Base-by-base conservation (phyloP, 2,888 invertebrate species). In the Caenorhabditis virilis region DNA sequence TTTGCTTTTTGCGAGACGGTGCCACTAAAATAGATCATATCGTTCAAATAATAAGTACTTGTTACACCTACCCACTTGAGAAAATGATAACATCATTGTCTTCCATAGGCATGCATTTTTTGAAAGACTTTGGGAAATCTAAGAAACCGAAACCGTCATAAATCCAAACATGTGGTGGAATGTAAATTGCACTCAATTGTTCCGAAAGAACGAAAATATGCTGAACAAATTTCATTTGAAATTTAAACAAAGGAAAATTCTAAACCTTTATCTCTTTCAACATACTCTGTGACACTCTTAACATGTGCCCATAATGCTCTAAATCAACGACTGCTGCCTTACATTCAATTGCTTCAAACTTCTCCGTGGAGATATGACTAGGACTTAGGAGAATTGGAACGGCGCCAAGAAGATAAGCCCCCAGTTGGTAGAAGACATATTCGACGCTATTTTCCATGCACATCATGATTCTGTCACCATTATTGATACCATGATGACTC, bases 371-470 rank as follows among this genome's bases (percentile, higher is more conserved):
- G 20, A 66, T 38, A 41, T 69, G 65, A 18, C 59, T 57, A 0
- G 72, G 72, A 54, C 57, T 67, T 1, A 72, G 33, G 15, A 72
- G 42, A 5, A 72, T 51, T 15, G 72, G 72, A 25, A 63, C 38
- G 1, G 68, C 72, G 2, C 66, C 63, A 3, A 72, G 18, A n/a
- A 60, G 39, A 39, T 57, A 60, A 6, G 41, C 43, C 6, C 59
- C 72, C 3, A 69, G 35, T 16, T 60, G 57, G 42, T 69, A 72
- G 18, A 66, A 52, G 13, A 72, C 48, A 33, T 62, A 69, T 35
- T 72, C 72, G 15, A 69, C 58, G 18, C 59, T 52, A 38, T 67
- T 72, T 20, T 72, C 68, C 68, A 72, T 63, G 36, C 72, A 69
- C 39, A 72, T 50, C 5, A 61, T 33, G 9, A 72, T 36, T 25